These are phyloP conservation scores for Halictus rubicundus DNA, from an alignment of 1,140 invertebrate species.

Conservation along the genomic window DNA sequence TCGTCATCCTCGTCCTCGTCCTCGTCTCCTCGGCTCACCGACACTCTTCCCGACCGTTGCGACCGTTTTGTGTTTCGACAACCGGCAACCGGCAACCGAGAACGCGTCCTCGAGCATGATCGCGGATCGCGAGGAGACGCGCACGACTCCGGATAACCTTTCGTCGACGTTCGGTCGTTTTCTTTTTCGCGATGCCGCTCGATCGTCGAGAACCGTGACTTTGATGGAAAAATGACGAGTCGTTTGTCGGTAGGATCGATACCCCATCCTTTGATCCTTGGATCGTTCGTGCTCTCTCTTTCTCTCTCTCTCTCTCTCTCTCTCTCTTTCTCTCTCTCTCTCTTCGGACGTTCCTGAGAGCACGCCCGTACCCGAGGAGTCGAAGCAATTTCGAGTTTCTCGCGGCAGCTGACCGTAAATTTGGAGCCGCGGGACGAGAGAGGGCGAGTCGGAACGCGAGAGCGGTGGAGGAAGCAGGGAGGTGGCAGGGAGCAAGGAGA, in stretches of 20 bases:
- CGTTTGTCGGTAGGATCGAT: neutral
- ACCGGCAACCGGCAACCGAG: too few species aligned
- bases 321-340: neutral
- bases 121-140: too few species aligned
- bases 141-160: too few species aligned
- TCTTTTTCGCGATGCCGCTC: too few species aligned
- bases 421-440: conserved; percentile 22
- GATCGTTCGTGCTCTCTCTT: neutral
- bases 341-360: neutral
- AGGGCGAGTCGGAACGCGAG: neutral
- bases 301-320: neutral
- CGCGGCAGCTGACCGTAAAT: conserved; percentile 49
- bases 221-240: too few species aligned
- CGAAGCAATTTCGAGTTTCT: conserved; percentile 38
- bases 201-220: too few species aligned
- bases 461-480: neutral
- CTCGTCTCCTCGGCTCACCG: neutral
- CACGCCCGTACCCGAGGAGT: neutral
- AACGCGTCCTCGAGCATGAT: too few species aligned
- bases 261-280: neutral
- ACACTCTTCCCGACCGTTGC: too few species aligned
- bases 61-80: neutral
- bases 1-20: neutral
- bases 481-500: too few species aligned
- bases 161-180: neutral